Base-by-base conservation (phyloP, 2,113 vertebrate genomes). In the Erpornis zantholeuca region DNA sequence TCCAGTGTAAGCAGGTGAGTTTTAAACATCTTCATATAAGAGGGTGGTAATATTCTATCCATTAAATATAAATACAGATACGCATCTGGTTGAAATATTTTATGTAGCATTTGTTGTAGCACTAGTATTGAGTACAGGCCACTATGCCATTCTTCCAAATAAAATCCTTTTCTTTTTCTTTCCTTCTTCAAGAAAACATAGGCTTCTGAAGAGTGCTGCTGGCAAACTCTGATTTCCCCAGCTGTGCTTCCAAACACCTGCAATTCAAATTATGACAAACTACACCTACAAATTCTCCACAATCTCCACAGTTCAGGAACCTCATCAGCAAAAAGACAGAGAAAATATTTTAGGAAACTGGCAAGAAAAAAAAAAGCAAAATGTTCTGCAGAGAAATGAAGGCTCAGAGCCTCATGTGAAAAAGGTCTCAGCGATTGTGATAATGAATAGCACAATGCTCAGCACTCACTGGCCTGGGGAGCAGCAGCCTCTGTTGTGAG, bases 281-380 rank as follows among this genome's bases (percentile, higher is more conserved):
- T 83, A 16, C 38, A 23, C 18, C 25, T 36, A 40, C 2, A 10
- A 70, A 86, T 78, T 84, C 35, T 6, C 11, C n/a, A 57, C 1
- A 0, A 54, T 15, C n/a, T 54, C 84, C 70, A 71, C 68, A 72
- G 38, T 59, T 79, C 52, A 59, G 40, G 72, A 92, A 82, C 61
- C 13, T 44, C 38, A n/a, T 53, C 56, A 81, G 49, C 36, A 82
- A 73, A 36, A 87, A 63, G 45, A 72, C 44, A 84, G n/a, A 47
- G 21, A 12, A 93, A 95, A 86, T 71, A 82, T 36, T 82, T 83
- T 94, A 85, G 59, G 73, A 92, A 94, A 95, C 11, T 12, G 10
- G 22, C 80, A 28, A 72, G 22, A 49, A 12, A 80, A 90, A 63
- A 42, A 83, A 64, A 50, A 20, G 1, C 47, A 38, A 73, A 69